Evolutionary conservation across 2,113 vertebrate species (phyloP).

Genomic region (Corydoras maculifer): DNA sequence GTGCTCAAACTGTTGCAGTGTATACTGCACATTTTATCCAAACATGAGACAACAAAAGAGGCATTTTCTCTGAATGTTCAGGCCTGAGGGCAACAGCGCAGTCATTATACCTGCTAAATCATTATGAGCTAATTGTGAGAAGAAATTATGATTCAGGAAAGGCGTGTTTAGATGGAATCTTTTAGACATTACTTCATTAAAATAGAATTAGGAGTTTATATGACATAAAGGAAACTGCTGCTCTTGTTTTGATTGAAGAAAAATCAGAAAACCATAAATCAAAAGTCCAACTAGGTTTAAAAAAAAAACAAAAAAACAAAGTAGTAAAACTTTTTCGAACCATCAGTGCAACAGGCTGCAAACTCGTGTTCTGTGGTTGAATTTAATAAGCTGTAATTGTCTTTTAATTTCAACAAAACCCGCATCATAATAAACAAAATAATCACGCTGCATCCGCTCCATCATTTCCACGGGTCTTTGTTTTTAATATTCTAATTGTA

Average conservation of each 20-base stretch:
- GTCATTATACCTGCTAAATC: slow-evolving; percentile 13
- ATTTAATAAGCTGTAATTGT: neutral
- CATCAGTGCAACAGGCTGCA: neutral
- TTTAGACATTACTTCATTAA: no score
- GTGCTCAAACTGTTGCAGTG: neutral
- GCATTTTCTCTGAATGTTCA: neutral
- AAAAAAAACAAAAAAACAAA: no score
- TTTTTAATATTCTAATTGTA: no score
- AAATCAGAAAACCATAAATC: no score
- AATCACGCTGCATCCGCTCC: no score
- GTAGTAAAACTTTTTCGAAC: no score
- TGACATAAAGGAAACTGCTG: no score
- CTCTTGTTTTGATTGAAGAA: no score
- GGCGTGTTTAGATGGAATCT: neutral
- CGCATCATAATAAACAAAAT: no score
- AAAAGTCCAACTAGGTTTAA: no score
- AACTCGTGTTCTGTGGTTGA: neutral
- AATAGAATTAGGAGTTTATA: no score
- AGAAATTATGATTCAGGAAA: slow-evolving; percentile 1
- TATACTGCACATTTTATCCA: neutral
- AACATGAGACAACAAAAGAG: slow-evolving; percentile 3
- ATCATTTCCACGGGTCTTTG: no score
- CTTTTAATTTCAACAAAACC: neutral
- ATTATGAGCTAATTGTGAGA: slow-evolving; percentile 16
- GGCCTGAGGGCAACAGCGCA: slow-evolving; percentile 13